Conservation (phyloP, 2,797 vertebrate species). For the Sciurus carolinensis region DNA sequence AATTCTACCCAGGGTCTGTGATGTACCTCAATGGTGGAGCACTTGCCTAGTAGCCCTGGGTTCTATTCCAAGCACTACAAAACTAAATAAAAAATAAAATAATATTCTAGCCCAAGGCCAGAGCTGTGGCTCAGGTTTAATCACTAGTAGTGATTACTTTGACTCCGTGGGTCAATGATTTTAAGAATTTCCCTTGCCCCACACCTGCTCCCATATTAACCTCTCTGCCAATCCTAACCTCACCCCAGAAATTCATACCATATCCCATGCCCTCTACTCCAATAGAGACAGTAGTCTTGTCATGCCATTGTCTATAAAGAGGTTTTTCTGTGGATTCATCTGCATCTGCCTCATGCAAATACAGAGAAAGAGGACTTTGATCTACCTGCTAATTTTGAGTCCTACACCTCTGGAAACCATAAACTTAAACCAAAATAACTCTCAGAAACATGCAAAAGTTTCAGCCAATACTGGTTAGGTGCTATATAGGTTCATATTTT, state of each 20-base stretch:
- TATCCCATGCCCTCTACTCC: neutral
- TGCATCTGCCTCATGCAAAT: neutral
- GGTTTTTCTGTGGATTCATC: neutral
- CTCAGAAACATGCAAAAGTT: neutral
- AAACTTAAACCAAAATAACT: neutral
- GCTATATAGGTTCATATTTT: neutral
- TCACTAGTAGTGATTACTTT: neutral
- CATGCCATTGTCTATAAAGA: neutral
- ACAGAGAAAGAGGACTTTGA: neutral
- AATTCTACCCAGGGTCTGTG: neutral
- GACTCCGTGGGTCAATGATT: neutral
- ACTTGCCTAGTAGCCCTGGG: neutral
- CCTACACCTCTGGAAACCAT: neutral
- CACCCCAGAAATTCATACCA: neutral
- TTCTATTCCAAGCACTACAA: neutral
- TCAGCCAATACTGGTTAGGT: neutral
- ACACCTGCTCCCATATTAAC: neutral
- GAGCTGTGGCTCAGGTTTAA: neutral
- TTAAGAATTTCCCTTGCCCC: neutral
- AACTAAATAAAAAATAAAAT: neutral
- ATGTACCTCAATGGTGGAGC: too few relatives aligned
- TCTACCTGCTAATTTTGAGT: neutral
- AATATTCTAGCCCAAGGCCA: neutral
- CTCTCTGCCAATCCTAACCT: neutral
- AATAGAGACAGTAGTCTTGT: neutral